These are phyloP conservation scores for Gallinago media DNA, from an alignment of 2,113 vertebrate species.

Conservation along the genomic window DNA sequence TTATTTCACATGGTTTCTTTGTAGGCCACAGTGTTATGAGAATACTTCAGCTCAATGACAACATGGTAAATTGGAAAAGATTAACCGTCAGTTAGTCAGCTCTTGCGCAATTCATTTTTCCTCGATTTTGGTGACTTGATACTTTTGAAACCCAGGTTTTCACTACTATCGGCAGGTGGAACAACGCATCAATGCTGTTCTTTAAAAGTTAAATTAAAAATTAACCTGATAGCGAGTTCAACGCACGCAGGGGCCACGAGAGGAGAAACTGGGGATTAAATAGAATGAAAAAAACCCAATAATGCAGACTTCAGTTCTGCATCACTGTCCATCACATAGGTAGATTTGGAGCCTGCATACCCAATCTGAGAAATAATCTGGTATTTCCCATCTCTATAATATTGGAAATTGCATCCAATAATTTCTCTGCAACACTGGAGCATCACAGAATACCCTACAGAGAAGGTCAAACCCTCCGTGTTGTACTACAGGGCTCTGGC, in stretches of 20 bases:
- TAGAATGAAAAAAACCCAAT: neutral
- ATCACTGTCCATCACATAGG: accelerated
- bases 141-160: neutral
- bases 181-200: accelerated
- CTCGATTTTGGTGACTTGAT: neutral
- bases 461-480: neutral
- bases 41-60: conserved; percentile 44
- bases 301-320: neutral
- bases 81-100: neutral
- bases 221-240: neutral
- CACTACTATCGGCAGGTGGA: accelerated
- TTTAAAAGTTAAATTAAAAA: neutral
- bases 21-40: conserved; percentile 16
- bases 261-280: neutral
- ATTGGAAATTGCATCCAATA: neutral
- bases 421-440: neutral
- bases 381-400: neutral
- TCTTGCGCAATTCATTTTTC: neutral
- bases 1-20: conserved; percentile 65
- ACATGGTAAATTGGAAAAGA: conserved; percentile 52
- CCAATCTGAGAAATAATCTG: neutral
- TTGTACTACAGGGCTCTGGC: neutral
- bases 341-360: neutral
- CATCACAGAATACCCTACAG: neutral
- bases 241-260: neutral